Evolutionary conservation across 2,113 vertebrate genomes (phyloP).

Genomic region (Chionodraco myersi): DNA sequence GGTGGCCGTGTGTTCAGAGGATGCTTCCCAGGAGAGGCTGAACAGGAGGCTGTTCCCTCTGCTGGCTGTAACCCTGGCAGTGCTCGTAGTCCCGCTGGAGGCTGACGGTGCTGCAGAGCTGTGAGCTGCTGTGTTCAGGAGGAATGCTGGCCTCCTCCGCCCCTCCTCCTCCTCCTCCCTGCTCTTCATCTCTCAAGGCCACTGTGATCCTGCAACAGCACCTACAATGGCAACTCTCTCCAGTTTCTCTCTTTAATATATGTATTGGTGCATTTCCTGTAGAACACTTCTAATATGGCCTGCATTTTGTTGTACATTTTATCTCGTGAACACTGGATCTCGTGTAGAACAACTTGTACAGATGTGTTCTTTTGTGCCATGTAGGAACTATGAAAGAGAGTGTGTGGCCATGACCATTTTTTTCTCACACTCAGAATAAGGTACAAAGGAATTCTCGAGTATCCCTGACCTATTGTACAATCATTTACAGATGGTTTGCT

Average conservation of each 20-base stretch:
- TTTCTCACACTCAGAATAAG: no score
- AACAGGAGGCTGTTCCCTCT: slow-evolving; percentile 13
- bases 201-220: slow-evolving; percentile 21
- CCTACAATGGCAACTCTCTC: slow-evolving; percentile 16
- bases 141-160: slow-evolving; percentile 8
- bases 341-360: no score
- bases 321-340: no score
- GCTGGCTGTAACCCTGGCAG: slow-evolving; percentile 53
- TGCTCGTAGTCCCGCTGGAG: slow-evolving; percentile 14
- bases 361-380: no score
- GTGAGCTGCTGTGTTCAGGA: slow-evolving; percentile 23
- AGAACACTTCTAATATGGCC: no score
- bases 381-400: no score
- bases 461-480: no score
- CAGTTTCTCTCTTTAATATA: not conserved
- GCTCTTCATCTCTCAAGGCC: slow-evolving; percentile 36
- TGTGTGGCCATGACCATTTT: no score
- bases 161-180: not conserved
- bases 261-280: no score
- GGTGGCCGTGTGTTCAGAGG: not conserved
- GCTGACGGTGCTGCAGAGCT: slow-evolving; percentile 1
- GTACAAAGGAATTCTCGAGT: no score
- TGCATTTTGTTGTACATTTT: no score
- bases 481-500: no score
- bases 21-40: slow-evolving; percentile 18